Evolutionary conservation across 2,888 invertebrate species (phyloP).

Genomic region (Brenthis daphne): DNA sequence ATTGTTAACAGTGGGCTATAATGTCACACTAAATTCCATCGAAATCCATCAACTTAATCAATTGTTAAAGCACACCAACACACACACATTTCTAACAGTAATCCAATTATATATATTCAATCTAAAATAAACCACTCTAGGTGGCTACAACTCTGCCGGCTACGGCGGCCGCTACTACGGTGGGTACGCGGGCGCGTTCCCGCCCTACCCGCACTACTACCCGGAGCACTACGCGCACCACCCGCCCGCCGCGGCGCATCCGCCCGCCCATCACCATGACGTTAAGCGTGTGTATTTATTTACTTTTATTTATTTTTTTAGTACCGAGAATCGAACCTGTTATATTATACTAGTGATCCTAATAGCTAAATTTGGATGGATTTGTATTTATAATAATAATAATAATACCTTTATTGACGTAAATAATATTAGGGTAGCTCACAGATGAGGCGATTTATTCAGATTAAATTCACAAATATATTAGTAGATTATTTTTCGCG

Average conservation of each 20-base stretch:
- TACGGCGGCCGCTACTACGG: slow-evolving; percentile 71
- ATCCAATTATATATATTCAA: neutral
- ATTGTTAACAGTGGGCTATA: too few species aligned
- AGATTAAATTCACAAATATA: too few species aligned
- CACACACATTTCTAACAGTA: neutral
- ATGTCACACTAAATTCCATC: too few species aligned
- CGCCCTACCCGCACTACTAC: slow-evolving; percentile 51
- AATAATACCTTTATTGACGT: too few species aligned
- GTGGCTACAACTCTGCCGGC: slow-evolving; percentile 58
- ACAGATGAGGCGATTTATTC: too few species aligned
- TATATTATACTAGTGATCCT: too few species aligned
- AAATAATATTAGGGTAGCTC: too few species aligned
- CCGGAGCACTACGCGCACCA: slow-evolving; percentile 48
- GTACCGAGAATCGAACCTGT: too few species aligned
- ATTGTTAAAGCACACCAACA: neutral
- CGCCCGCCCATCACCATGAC: slow-evolving; percentile 51
- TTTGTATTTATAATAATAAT: too few species aligned
- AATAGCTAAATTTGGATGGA: too few species aligned
- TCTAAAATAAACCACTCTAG: slow-evolving; percentile 38
- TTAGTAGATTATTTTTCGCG: too few species aligned
- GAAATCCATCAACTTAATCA: too few species aligned
- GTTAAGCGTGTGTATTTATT: slow-evolving; percentile 58
- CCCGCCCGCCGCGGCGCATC: slow-evolving; percentile 40
- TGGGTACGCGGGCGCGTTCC: slow-evolving; percentile 56
- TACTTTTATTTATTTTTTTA: neutral